Evolutionary conservation across 2,888 invertebrate species (phyloP).

Genomic region (Thumatha senex): DNA sequence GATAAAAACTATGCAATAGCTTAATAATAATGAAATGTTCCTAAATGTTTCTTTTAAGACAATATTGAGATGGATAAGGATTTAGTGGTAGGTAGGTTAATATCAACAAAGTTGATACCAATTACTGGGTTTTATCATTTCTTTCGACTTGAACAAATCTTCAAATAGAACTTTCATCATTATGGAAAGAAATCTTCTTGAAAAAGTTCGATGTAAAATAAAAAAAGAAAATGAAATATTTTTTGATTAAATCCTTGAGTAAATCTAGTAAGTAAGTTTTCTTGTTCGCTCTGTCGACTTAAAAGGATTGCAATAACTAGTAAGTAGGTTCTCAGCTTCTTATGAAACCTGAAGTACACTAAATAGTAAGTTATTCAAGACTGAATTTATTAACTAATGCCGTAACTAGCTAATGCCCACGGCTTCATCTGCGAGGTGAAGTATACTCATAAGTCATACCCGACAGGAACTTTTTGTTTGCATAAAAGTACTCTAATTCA

Average conservation of each 20-base stretch:
- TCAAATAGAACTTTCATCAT: neutral
- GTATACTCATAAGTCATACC: too few relatives aligned
- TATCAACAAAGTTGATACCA: too few relatives aligned
- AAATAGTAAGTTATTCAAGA: neutral
- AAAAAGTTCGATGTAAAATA: neutral
- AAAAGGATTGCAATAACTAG: constrained; percentile 26
- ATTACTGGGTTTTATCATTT: too few relatives aligned
- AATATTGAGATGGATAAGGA: too few relatives aligned
- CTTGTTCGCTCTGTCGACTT: constrained; percentile 18
- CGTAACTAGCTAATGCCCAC: too few relatives aligned
- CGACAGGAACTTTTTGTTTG: too few relatives aligned
- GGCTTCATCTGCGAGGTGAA: too few relatives aligned
- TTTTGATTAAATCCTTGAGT: constrained; percentile 17
- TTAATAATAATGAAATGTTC: too few relatives aligned
- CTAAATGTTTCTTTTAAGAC: too few relatives aligned
- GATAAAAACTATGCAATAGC: too few relatives aligned
- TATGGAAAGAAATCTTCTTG: neutral
- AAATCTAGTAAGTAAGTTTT: constrained; percentile 30
- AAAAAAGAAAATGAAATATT: constrained; percentile 14
- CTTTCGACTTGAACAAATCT: neutral
- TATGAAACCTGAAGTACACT: constrained; percentile 23
- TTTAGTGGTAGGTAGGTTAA: too few relatives aligned
- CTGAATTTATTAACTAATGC: constrained; percentile 10
- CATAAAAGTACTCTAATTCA: too few relatives aligned
- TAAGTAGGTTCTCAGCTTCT: constrained; percentile 3